phyloP scores from a whole-genome alignment of 2,888 invertebrate genomes.

The Trissonchulus latispiculum region DNA sequence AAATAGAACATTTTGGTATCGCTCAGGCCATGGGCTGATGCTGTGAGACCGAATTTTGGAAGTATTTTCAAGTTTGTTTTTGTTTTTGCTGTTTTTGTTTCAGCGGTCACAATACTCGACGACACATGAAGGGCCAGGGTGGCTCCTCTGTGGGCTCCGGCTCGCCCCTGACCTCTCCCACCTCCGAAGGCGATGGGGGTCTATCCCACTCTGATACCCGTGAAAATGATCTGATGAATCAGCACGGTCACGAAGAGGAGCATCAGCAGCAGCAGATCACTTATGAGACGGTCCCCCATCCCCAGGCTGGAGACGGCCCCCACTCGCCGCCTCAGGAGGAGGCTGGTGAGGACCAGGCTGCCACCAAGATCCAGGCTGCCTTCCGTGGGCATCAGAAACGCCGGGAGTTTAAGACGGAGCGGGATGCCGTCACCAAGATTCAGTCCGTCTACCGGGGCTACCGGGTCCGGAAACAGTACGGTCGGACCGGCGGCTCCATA shows the following conservation, averaged over 20 bases:
- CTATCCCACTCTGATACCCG: neutral
- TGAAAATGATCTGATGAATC: neutral
- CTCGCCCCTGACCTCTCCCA: no score
- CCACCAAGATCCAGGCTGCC: constrained; percentile 37
- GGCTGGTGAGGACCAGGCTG: constrained; percentile 35
- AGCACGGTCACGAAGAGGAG: neutral
- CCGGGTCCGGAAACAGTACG: constrained; percentile 29
- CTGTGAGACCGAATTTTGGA: no score
- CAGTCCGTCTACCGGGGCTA: constrained; percentile 40
- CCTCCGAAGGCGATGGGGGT: no score
- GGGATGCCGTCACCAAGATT: constrained; percentile 35
- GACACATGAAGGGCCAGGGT: neutral
- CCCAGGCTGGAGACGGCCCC: neutral
- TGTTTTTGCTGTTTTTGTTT: neutral
- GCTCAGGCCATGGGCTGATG: no score
- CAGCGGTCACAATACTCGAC: neutral
- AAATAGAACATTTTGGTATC: no score
- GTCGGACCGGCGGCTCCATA: neutral
- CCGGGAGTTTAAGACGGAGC: constrained; percentile 24
- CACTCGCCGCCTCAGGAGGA: neutral
- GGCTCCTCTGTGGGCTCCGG: neutral
- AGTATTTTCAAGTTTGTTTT: no score
- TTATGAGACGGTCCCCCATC: neutral
- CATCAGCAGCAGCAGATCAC: neutral
- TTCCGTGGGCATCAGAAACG: constrained; percentile 32